phyloP scores from a whole-genome alignment of 2,113 vertebrate species.

The Ariopsis seemanni region DNA sequence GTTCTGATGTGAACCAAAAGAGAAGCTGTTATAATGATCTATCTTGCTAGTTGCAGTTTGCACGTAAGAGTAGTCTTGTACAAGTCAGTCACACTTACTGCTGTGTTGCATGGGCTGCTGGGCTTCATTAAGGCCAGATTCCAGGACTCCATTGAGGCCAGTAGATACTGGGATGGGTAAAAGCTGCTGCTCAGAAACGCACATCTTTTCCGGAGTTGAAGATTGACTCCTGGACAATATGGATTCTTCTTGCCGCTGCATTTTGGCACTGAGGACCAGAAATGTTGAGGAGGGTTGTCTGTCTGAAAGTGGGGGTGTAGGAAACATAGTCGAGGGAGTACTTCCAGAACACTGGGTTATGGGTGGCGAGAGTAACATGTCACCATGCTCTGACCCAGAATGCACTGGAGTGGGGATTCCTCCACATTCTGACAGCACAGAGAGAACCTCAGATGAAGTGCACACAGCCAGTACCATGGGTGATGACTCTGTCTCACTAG shows the following conservation, averaged over 20 bases:
- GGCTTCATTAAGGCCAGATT: conserved; percentile 47
- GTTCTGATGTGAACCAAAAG: conserved; percentile 10
- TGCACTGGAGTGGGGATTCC: conserved; percentile 60
- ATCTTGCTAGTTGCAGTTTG: neutral
- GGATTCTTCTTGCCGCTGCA: conserved; percentile 42
- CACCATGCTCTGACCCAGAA: conserved; percentile 56
- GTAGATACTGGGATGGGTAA: conserved; percentile 45
- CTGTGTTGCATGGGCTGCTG: conserved; percentile 65
- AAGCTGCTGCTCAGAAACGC: conserved; percentile 53
- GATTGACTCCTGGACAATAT: conserved; percentile 53
- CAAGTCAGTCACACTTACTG: conserved; percentile 62
- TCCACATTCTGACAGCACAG: conserved; percentile 51
- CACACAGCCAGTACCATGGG: conserved; percentile 37
- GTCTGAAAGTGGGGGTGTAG: conserved; percentile 34
- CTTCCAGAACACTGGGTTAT: conserved; percentile 43
- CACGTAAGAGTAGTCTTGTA: neutral
- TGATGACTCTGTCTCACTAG: conserved; percentile 50
- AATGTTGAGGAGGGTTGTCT: conserved; percentile 21
- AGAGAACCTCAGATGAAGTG: conserved; percentile 43
- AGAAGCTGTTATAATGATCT: neutral
- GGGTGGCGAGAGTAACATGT: conserved; percentile 57
- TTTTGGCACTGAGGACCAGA: conserved; percentile 17
- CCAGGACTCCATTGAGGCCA: conserved; percentile 53
- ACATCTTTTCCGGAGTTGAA: conserved; percentile 38
- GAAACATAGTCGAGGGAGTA: conserved; percentile 29